A percentile compares a stretch with the other conserved stretches of the same genome.
phyloP scores from a whole-genome alignment of 2,113 vertebrate genomes.

The Butastur rufipennis region DNA sequence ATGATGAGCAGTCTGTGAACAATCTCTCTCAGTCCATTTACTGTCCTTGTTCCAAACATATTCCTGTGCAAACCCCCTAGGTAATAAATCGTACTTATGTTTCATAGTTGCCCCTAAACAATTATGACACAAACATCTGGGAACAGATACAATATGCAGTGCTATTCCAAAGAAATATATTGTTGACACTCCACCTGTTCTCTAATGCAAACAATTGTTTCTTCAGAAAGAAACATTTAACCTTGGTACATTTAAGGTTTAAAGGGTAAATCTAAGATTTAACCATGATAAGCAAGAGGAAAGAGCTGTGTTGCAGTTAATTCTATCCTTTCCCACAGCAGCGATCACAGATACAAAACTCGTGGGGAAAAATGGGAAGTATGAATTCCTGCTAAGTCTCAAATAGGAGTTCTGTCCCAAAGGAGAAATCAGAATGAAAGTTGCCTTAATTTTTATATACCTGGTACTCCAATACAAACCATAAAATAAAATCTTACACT shows the following conservation, averaged over 20 bases:
- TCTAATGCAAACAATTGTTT: not conserved
- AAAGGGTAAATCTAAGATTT: not conserved
- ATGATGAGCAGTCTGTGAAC: not conserved
- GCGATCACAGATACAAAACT: not conserved
- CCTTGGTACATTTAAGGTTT: not conserved
- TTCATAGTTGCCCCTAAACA: not conserved
- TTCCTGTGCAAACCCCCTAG: not conserved
- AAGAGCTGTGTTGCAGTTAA: not conserved
- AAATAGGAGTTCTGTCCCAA: not conserved
- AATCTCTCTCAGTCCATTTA: conserved; percentile 6
- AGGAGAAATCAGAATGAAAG: not conserved
- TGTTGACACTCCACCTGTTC: not conserved
- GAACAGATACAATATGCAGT: not conserved
- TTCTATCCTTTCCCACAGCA: not conserved
- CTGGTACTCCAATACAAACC: not conserved
- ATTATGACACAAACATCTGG: not conserved
- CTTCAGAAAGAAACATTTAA: not conserved
- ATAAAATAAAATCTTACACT: not conserved
- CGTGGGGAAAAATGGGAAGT: not conserved
- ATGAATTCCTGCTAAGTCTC: not conserved
- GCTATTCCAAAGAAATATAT: not conserved
- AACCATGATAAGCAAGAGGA: not conserved
- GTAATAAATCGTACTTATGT: not conserved
- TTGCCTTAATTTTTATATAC: not conserved
- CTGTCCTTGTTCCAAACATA: not conserved